These are phyloP conservation scores for Butorides virescens DNA, from an alignment of 2,113 vertebrate genomes.

Conservation along the genomic window DNA sequence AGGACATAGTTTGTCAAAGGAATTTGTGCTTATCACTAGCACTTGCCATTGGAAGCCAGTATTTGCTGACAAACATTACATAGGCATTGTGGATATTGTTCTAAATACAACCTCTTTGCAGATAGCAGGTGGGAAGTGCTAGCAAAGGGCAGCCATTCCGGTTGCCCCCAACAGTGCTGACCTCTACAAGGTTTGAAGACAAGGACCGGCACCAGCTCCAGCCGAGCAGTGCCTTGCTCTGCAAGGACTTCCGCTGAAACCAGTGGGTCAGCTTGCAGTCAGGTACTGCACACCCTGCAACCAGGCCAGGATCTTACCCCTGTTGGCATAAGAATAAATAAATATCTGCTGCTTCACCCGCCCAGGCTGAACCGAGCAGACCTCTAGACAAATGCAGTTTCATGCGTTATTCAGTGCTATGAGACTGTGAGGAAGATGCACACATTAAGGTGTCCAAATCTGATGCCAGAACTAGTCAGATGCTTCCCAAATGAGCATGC, in stretches of 20 bases:
- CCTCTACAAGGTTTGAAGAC: not conserved
- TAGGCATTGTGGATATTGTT: not conserved
- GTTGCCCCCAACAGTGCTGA: not conserved
- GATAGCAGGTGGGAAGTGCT: not conserved
- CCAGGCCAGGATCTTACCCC: not conserved
- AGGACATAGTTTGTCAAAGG: not conserved
- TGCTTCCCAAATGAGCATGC: slow-evolving; percentile 54
- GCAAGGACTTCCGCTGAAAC: not conserved
- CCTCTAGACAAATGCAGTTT: slow-evolving; percentile 37
- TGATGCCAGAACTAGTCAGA: slow-evolving; percentile 57
- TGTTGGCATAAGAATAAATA: not conserved
- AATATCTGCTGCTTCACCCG: not conserved
- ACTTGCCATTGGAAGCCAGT: not conserved
- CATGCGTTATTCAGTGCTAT: slow-evolving; percentile 49
- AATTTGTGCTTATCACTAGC: not conserved
- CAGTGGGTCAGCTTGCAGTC: not conserved
- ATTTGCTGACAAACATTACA: not conserved
- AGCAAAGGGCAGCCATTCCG: not conserved
- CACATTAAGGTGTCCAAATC: slow-evolving; percentile 47
- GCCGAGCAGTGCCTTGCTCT: not conserved
- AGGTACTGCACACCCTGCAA: not conserved
- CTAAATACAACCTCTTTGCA: not conserved
- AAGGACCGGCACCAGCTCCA: rapidly evolving
- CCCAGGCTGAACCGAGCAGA: not conserved
- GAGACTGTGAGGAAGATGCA: slow-evolving; percentile 37